These are phyloP conservation scores for Pygocentrus nattereri DNA, from an alignment of 2,797 vertebrate genomes.

Conservation along the genomic window DNA sequence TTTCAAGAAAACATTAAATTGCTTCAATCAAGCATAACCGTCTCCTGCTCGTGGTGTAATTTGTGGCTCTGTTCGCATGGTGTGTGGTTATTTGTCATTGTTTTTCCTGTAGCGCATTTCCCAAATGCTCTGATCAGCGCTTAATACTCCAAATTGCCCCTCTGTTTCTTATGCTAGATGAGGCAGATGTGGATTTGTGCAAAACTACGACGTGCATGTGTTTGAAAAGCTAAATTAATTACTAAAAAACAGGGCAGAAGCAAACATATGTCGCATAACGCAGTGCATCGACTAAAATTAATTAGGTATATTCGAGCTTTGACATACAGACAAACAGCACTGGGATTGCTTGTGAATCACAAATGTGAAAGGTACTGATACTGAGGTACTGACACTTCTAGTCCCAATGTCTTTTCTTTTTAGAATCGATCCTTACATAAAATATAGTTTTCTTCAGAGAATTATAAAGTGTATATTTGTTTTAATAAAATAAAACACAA, in stretches of 20 bases:
- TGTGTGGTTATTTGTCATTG: constrained; percentile 88
- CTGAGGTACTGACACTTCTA: background rate
- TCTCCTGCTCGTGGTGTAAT: constrained; percentile 88
- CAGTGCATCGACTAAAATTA: constrained; percentile 57
- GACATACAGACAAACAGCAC: constrained; percentile 32
- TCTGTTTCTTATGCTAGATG: constrained; percentile 79
- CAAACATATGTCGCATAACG: constrained; percentile 55
- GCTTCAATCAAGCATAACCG: constrained; percentile 92
- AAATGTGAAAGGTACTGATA: constrained; percentile 24
- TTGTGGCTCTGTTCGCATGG: constrained; percentile 84
- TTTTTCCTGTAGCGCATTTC: constrained; percentile 84
- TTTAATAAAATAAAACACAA: background rate
- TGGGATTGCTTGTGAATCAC: constrained; percentile 53
- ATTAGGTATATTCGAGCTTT: constrained; percentile 49
- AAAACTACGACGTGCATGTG: constrained; percentile 47
- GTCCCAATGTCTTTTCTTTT: background rate
- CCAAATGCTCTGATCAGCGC: constrained; percentile 84
- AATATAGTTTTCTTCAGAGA: background rate
- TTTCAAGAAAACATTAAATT: constrained; percentile 93
- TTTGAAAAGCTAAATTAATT: constrained; percentile 59
- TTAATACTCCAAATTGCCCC: constrained; percentile 86
- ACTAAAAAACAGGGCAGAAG: constrained; percentile 58
- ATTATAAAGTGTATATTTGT: background rate
- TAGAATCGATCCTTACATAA: background rate
- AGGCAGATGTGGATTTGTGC: constrained; percentile 78